Conservation (phyloP, 35 echinoderm and acorn worm genomes). For the Lytechinus variegatus region DNA sequence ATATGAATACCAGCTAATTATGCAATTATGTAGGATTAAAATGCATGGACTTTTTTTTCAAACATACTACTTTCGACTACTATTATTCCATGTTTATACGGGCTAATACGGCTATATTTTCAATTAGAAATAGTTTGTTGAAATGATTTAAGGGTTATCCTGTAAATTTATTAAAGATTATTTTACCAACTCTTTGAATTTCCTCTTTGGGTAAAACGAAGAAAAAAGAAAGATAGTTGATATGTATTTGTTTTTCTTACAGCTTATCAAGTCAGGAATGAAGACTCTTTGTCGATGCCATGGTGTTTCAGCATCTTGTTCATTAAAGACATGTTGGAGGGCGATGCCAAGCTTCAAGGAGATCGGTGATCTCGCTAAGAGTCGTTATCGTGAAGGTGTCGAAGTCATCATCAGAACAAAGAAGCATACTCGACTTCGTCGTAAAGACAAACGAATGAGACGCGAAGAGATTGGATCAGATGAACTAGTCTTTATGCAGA, state of each 20-base stretch:
- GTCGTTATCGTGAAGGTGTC: constrained; percentile 38
- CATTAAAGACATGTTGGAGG: constrained; percentile 81
- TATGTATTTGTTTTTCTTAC: not conserved
- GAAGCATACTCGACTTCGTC: constrained; percentile 52
- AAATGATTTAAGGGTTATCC: no score
- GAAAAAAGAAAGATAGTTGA: no score
- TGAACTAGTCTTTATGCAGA: constrained; percentile 49
- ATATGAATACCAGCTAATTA: no score
- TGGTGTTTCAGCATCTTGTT: constrained; percentile 73
- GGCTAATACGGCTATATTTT: no score
- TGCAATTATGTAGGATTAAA: no score
- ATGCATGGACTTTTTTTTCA: no score
- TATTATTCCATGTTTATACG: no score
- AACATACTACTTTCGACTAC: no score
- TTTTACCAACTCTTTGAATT: no score
- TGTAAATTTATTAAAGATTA: no score
- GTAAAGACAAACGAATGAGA: constrained; percentile 44
- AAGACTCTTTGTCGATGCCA: constrained; percentile 74
- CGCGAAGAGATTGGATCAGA: not conserved
- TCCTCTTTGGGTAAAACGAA: no score
- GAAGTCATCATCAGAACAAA: constrained; percentile 14
- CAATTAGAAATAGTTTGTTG: no score
- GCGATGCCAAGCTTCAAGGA: constrained; percentile 64
- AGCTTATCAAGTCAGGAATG: constrained; percentile 55
- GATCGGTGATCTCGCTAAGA: constrained; percentile 72